Conservation (phyloP, 2,888 invertebrate species). For the Clitarchus hookeri region DNA sequence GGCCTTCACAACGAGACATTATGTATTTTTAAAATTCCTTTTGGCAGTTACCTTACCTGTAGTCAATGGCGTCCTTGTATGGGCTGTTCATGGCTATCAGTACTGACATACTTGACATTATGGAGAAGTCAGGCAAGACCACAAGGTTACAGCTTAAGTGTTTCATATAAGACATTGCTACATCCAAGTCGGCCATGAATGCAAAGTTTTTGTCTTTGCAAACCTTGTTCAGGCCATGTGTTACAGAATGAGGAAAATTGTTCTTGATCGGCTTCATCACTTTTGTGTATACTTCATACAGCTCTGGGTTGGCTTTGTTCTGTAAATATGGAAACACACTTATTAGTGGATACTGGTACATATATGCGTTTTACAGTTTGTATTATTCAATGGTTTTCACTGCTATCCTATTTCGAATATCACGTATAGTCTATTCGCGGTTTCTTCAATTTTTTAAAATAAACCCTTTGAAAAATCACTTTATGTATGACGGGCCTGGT, state of each 20-base stretch:
- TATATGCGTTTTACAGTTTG: too few species aligned
- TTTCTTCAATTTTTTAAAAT: too few species aligned
- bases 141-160: conserved; percentile 8
- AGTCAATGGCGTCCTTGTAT: conserved; percentile 26
- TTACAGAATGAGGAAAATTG: conserved; percentile 2
- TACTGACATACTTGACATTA: conserved; percentile 18
- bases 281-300: conserved; percentile 6
- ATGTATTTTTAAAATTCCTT: neutral
- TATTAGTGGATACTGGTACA: too few species aligned
- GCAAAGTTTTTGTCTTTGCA: conserved; percentile 11
- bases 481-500: too few species aligned
- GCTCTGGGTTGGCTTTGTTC: conserved; percentile 20
- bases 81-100: conserved; percentile 24
- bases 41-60: neutral
- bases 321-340: neutral
- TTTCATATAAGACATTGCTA: neutral
- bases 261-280: conserved; percentile 15
- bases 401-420: too few species aligned
- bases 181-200: conserved; percentile 22
- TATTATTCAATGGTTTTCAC: too few species aligned
- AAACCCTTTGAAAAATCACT: too few species aligned
- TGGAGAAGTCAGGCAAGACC: conserved; percentile 11
- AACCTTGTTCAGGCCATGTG: neutral
- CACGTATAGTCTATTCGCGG: too few species aligned
- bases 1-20: too few species aligned